Percentiles rank a stretch among this genome's conserved stretches.
phyloP scores from a whole-genome alignment of 2,888 invertebrate species.

The Drosophila paracracens region DNA sequence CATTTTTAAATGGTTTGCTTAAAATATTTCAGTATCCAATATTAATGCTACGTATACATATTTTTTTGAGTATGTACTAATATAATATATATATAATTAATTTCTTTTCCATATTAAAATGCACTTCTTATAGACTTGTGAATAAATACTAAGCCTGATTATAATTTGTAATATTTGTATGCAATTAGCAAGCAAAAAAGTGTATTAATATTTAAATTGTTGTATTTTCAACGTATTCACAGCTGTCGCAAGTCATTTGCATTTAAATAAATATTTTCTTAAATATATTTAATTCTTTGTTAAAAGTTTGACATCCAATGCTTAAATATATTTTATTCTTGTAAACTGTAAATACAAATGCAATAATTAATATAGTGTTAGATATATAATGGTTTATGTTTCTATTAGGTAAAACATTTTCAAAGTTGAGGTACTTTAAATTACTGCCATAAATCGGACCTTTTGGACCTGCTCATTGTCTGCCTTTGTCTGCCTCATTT shows the following conservation, averaged over 20 bases:
- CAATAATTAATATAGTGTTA: conserved; percentile 21
- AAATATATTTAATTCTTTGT: conserved; percentile 5
- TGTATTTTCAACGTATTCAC: not conserved
- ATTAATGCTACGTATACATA: not conserved
- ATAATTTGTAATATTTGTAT: not conserved
- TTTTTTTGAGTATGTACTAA: not conserved
- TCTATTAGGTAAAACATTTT: conserved; percentile 31
- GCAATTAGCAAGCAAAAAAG: not conserved
- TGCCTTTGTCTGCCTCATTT: conserved; percentile 41
- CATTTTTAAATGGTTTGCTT: conserved; percentile 11
- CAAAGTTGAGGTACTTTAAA: conserved; percentile 50
- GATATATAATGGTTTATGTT: conserved; percentile 1
- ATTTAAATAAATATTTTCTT: conserved; percentile 8
- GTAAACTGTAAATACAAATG: conserved; percentile 19
- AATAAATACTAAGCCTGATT: conserved; percentile 28
- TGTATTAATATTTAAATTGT: not conserved
- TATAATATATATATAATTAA: not conserved
- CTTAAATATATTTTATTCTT: conserved; percentile 18
- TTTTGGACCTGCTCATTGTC: conserved; percentile 30
- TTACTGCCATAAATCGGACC: conserved; percentile 10
- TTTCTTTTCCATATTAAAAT: conserved; percentile 32
- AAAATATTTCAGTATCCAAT: not conserved
- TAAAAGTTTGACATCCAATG: conserved; percentile 18
- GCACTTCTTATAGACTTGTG: conserved; percentile 29
- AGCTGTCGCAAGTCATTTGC: not conserved